Percentiles rank a stretch among this genome's conserved stretches.
Conservation (phyloP, 37 sponge, comb jelly and placozoan species). For the Agelas oroides region DNA sequence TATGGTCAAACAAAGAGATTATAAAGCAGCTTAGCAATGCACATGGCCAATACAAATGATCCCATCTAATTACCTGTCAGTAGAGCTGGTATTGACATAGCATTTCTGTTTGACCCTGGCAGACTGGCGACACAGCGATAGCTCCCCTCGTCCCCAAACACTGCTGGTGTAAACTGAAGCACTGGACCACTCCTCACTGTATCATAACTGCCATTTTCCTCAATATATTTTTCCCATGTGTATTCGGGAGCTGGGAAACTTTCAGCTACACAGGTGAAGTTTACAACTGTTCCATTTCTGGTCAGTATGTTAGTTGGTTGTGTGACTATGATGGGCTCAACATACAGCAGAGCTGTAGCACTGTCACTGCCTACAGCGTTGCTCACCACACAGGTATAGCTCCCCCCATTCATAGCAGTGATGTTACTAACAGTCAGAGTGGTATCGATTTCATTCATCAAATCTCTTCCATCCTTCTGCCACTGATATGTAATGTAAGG, state of each 20-base stretch:
- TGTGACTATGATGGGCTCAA: slow-evolving; percentile 5
- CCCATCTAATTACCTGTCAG: neutral
- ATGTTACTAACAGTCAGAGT: slow-evolving; percentile 1
- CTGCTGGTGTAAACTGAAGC: neutral
- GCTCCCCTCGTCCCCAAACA: slow-evolving; percentile 45
- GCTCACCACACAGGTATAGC: slow-evolving; percentile 62
- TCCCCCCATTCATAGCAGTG: slow-evolving; percentile 67
- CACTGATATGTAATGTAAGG: slow-evolving; percentile 50
- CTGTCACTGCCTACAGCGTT: slow-evolving; percentile 71
- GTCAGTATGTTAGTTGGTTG: slow-evolving; percentile 8
- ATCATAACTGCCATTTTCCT: too few species aligned
- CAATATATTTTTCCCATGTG: slow-evolving; percentile 55
- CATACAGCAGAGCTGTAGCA: slow-evolving; percentile 15
- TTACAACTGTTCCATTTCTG: neutral
- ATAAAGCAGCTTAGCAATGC: too few species aligned
- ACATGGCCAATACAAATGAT: too few species aligned
- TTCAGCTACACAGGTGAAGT: slow-evolving; percentile 49
- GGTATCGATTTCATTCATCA: neutral
- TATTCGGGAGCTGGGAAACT: slow-evolving; percentile 66
- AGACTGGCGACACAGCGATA: slow-evolving; percentile 17
- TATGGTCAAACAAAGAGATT: neutral
- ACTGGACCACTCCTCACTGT: too few species aligned
- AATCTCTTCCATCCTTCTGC: slow-evolving; percentile 29
- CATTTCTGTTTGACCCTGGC: neutral
- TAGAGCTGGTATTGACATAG: too few species aligned